These are phyloP conservation scores for Cotesia typhae DNA, from an alignment of 1,140 invertebrate species.

Conservation along the genomic window DNA sequence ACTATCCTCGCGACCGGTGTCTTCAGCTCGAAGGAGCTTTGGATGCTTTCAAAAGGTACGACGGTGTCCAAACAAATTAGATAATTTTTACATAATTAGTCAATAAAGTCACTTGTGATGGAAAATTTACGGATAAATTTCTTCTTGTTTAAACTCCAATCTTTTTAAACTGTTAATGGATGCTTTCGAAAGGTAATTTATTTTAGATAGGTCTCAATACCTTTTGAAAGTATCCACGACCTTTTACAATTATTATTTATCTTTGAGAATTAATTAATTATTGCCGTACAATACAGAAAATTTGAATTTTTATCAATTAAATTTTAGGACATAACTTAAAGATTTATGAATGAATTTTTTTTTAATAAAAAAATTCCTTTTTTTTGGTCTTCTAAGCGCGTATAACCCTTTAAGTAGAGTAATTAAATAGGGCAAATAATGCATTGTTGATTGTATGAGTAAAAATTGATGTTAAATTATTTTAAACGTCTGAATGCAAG, in stretches of 20 bases:
- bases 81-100: not conserved
- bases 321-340: too few species aligned
- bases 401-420: constrained; percentile 47
- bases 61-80: constrained; percentile 44
- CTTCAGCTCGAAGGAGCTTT: constrained; percentile 97
- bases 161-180: constrained; percentile 40
- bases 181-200: constrained; percentile 65
- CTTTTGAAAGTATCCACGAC: constrained; percentile 64
- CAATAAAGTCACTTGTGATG: not conserved
- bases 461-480: constrained; percentile 28
- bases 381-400: too few species aligned
- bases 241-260: constrained; percentile 16
- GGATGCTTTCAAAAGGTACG: constrained; percentile 95
- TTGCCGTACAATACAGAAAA: too few species aligned
- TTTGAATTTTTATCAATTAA: too few species aligned
- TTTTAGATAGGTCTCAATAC: constrained; percentile 48
- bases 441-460: constrained; percentile 9
- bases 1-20: constrained; percentile 98
- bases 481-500: constrained; percentile 54
- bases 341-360: too few species aligned
- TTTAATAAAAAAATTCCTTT: too few species aligned
- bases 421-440: constrained; percentile 54
- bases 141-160: not conserved
- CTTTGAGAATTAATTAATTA: too few species aligned
- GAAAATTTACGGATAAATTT: not conserved